Evolutionary conservation across 2,113 vertebrate genomes (phyloP).

Genomic region (Bubo scandiacus): DNA sequence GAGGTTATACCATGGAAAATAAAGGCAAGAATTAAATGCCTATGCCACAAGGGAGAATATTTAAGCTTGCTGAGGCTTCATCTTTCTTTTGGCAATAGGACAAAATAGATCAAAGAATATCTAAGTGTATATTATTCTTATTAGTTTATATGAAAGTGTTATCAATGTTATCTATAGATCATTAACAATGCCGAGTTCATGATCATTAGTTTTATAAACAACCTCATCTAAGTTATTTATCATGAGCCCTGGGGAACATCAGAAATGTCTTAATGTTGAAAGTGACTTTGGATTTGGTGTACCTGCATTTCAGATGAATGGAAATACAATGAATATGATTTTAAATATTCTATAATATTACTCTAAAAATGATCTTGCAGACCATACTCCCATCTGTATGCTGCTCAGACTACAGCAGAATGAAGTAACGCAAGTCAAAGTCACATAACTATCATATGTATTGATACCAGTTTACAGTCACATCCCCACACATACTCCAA

Average conservation of each 20-base stretch:
- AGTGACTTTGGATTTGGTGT: constrained; percentile 9
- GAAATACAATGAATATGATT: background rate
- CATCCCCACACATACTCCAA: background rate
- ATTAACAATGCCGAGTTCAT: background rate
- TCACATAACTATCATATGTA: background rate
- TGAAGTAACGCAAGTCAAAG: background rate
- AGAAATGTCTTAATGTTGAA: constrained; percentile 12
- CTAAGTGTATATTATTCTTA: background rate
- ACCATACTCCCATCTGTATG: background rate
- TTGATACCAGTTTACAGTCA: background rate
- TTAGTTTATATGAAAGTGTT: background rate
- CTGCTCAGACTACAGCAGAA: background rate
- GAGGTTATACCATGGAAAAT: background rate
- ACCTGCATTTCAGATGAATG: background rate
- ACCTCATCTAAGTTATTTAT: background rate
- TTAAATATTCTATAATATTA: background rate
- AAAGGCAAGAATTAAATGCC: background rate
- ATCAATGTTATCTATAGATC: background rate
- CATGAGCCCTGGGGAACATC: background rate
- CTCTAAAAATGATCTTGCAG: background rate
- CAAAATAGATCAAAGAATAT: background rate
- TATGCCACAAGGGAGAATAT: background rate
- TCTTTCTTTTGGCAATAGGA: background rate
- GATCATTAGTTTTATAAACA: background rate
- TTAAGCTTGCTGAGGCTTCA: background rate